phyloP scores from a whole-genome alignment of 2,113 vertebrate species.

The Xerus inauris region DNA sequence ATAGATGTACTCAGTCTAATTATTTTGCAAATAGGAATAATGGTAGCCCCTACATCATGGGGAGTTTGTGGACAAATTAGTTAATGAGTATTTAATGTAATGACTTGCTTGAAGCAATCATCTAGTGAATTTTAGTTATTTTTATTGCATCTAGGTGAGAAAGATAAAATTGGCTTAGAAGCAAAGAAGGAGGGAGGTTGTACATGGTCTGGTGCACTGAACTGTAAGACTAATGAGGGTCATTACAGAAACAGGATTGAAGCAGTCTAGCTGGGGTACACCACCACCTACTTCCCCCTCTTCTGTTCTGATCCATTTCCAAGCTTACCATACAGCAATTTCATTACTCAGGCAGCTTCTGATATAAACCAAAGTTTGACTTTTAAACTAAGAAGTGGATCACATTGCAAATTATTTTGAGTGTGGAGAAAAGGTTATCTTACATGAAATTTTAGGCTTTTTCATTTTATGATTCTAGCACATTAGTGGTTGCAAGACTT shows the following conservation, averaged over 20 bases:
- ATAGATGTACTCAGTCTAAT: not conserved
- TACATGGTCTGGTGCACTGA: not conserved
- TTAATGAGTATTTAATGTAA: not conserved
- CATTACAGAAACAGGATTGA: not conserved
- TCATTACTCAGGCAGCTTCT: conserved; percentile 58
- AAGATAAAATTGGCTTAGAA: not conserved
- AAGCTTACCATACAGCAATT: conserved; percentile 13
- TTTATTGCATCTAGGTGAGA: not conserved
- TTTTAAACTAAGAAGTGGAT: conserved; percentile 67
- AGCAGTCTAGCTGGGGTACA: not conserved
- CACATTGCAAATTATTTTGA: conserved; percentile 66
- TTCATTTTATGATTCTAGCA: conserved; percentile 70
- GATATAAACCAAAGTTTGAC: conserved; percentile 63
- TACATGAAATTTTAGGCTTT: conserved; percentile 70
- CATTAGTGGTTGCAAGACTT: conserved; percentile 70
- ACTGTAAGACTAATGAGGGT: not conserved
- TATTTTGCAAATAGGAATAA: not conserved
- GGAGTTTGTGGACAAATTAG: not conserved
- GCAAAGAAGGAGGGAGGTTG: not conserved
- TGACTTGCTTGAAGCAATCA: not conserved
- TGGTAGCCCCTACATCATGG: not conserved
- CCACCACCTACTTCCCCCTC: not conserved
- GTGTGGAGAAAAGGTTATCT: conserved; percentile 68
- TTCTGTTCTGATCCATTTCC: conserved; percentile 37
- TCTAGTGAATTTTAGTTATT: conserved; percentile 7